These are phyloP conservation scores for Synergus laeviventris DNA, from an alignment of 2,888 invertebrate genomes.

Conservation along the genomic window DNA sequence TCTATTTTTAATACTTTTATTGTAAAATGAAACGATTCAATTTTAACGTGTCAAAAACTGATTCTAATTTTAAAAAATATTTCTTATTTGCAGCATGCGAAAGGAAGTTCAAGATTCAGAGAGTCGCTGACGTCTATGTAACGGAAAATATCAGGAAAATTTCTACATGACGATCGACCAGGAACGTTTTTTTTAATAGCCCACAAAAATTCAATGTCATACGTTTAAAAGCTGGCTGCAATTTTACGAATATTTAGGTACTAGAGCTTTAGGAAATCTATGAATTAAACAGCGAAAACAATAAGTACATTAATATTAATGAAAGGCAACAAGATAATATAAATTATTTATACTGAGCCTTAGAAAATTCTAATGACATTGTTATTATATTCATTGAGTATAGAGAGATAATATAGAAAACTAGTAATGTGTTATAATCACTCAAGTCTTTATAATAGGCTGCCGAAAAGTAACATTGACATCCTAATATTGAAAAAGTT, in stretches of 20 bases:
- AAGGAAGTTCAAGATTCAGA: background rate
- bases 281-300: constrained; percentile 54
- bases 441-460: constrained; percentile 11
- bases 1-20: too few species aligned
- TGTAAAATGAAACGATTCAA: too few species aligned
- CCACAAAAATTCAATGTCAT: constrained; percentile 2
- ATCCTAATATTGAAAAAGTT: constrained; percentile 18
- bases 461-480: background rate
- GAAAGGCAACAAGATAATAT: constrained; percentile 23
- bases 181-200: background rate
- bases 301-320: constrained; percentile 52
- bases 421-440: constrained; percentile 27
- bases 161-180: constrained; percentile 9
- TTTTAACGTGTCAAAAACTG: too few species aligned
- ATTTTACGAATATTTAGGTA: constrained; percentile 7
- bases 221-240: background rate
- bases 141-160: background rate
- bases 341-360: constrained; percentile 39
- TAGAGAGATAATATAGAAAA: background rate
- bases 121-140: background rate
- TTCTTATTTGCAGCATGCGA: background rate
- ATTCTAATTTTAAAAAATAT: too few species aligned
- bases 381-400: constrained; percentile 23
- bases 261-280: constrained; percentile 15
- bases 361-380: constrained; percentile 37